Percentiles rank a stretch among this genome's conserved stretches.
Evolutionary conservation across 2,888 invertebrate species (phyloP).

Genomic region (Eugnorisma glareosa): DNA sequence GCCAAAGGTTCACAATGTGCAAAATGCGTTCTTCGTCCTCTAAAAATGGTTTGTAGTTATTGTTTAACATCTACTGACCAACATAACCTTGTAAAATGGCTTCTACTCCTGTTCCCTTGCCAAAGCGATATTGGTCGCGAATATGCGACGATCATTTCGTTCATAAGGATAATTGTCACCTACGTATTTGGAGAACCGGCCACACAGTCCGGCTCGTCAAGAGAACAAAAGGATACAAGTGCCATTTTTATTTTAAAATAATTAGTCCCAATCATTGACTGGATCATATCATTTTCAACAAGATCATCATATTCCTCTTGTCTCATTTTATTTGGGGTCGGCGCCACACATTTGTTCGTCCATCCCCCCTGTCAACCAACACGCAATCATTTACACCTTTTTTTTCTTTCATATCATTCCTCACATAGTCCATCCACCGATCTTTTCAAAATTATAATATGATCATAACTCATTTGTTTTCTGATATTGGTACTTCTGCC

Average conservation of each 20-base stretch:
- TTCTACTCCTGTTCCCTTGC: neutral
- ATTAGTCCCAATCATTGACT: neutral
- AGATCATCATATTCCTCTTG: too few species aligned
- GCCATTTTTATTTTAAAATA: neutral
- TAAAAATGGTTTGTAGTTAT: neutral
- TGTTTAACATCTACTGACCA: neutral
- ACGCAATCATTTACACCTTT: too few species aligned
- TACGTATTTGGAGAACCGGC: neutral
- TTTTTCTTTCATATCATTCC: too few species aligned
- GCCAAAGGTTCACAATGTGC: neutral
- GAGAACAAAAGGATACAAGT: neutral
- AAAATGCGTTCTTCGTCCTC: neutral
- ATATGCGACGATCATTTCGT: neutral
- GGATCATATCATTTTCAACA: neutral
- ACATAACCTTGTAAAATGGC: neutral
- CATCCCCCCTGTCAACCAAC: too few species aligned
- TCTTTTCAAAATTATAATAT: too few species aligned
- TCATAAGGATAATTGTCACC: neutral
- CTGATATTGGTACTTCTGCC: constrained; percentile 28
- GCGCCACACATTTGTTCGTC: too few species aligned
- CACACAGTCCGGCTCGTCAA: neutral
- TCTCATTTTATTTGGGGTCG: too few species aligned
- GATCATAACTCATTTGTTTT: neutral
- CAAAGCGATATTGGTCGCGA: neutral
- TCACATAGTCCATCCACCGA: too few species aligned